Evolutionary conservation across 2,888 invertebrate genomes (phyloP), one percentile per base, ranked within the genome.

Genomic region (Macaria liturata): DNA sequence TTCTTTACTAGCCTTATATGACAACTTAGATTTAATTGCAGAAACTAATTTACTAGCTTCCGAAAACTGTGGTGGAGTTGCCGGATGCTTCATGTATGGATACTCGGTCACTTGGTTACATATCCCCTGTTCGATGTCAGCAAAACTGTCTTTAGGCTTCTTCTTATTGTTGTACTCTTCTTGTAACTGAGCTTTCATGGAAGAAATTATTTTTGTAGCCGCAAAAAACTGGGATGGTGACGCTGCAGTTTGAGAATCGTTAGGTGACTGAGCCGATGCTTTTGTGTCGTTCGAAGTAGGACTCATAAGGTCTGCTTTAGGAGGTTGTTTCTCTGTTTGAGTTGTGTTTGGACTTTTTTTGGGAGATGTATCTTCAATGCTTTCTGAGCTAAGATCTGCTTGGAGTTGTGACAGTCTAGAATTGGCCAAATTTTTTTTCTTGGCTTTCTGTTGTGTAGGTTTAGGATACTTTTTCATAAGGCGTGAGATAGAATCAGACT

Each of bases 101-200:
- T 90, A 90, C 49, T 90, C 91, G 0, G 84, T 78, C n/a, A 77
- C 84, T 64, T 89, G 88, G 70, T 80, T 88, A 54, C 80, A 84
- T 57, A 91, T 91, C 1, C 87, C 90, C 56, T 87, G 77, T 64
- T 90, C 90, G 4, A 91, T 91, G 68, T 88, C 89, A 0, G 90
- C 89, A 74, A 90, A 91, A 54, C 86, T 86, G 63, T 90, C 84
- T 69, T 86, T 88, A 4, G 80, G 84, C 65, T 85, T 86, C 6
- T 69, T 67, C 70, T 80, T 87, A 64, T 77, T 74, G 57, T 74
- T 76, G 66, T 81, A 88, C 58, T 89, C 78, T 61, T 91, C 90
- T 4, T 88, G 86, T 50, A 91, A 66, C 56, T 91, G 91, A 5
- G 91, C 89, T 73, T 89, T 91, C 88, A 91, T 91, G 1, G 91